phyloP scores from a whole-genome alignment of 2,113 vertebrate species.

The Agapornis roseicollis region DNA sequence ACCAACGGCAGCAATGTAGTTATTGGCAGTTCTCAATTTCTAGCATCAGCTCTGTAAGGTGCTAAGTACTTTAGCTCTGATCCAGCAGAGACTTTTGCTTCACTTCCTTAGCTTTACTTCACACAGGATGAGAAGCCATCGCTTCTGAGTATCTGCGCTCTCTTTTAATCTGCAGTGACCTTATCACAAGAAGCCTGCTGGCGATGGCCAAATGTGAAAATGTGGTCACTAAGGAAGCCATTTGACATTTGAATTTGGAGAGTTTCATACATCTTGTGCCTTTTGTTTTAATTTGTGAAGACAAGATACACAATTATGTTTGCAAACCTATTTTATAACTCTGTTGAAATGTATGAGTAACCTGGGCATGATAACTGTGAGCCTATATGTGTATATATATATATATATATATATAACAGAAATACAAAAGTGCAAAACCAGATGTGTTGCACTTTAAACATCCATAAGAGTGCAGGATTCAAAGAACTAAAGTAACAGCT shows the following conservation, averaged over 20 bases:
- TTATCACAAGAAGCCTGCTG: background rate
- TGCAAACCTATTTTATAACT: background rate
- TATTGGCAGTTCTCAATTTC: background rate
- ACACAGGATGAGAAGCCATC: background rate
- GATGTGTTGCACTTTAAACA: background rate
- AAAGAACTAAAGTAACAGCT: background rate
- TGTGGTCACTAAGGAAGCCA: background rate
- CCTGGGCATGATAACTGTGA: background rate
- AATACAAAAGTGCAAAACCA: background rate
- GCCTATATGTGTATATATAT: background rate
- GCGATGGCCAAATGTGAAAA: background rate
- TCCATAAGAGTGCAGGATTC: background rate
- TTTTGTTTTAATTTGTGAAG: background rate
- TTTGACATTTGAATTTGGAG: background rate
- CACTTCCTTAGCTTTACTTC: background rate
- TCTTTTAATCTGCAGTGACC: background rate
- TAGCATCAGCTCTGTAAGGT: background rate
- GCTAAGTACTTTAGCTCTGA: background rate
- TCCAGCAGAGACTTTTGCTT: background rate
- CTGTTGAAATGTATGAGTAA: background rate
- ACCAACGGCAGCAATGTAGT: background rate
- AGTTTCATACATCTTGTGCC: background rate
- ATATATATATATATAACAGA: background rate
- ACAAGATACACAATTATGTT: background rate
- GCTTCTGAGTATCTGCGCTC: background rate